Evolutionary conservation across 2,888 invertebrate genomes (phyloP).

Genomic region (Acleris literana): DNA sequence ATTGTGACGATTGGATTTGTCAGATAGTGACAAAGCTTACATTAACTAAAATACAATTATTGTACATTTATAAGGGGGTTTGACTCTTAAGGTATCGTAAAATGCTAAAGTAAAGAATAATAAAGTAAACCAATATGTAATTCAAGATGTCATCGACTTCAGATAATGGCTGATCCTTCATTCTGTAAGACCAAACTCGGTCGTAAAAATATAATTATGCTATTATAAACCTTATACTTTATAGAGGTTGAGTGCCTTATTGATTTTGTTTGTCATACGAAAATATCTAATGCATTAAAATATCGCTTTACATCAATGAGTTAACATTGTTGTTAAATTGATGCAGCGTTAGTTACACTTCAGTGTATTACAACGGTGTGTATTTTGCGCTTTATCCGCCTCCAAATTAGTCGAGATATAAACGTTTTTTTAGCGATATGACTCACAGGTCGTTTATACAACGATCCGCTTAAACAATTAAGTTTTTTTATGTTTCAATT

Average conservation of each 20-base stretch:
- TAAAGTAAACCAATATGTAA: no score
- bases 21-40: no score
- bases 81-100: no score
- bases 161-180: not conserved
- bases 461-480: constrained; percentile 50
- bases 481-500: constrained; percentile 39
- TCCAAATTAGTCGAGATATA: constrained; percentile 46
- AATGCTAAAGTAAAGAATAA: no score
- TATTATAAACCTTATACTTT: constrained; percentile 14
- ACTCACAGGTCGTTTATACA: constrained; percentile 52
- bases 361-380: no score
- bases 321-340: no score
- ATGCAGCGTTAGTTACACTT: no score
- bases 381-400: constrained; percentile 44
- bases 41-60: no score
- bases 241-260: not conserved
- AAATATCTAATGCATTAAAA: constrained; percentile 43
- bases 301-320: no score
- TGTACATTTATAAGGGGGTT: no score
- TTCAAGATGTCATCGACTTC: no score
- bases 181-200: not conserved
- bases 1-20: no score
- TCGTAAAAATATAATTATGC: constrained; percentile 27
- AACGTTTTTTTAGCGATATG: constrained; percentile 58
- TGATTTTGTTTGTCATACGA: not conserved